A percentile compares a stretch with the other conserved stretches of the same genome.
These are phyloP conservation scores for Phenganax marumi DNA, from an alignment of 92 coral and sea anemone species.

Conservation along the genomic window DNA sequence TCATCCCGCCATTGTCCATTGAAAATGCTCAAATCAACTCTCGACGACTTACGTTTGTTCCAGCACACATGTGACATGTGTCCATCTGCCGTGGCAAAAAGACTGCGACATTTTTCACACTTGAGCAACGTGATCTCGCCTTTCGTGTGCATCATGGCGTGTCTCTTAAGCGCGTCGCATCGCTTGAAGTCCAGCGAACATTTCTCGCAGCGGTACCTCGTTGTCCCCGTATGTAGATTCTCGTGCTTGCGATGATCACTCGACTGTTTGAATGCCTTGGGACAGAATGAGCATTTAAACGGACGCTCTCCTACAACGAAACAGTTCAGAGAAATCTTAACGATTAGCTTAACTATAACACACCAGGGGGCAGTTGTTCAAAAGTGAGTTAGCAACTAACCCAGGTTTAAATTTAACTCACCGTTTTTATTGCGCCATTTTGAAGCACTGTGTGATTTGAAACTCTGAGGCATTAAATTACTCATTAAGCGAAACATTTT, in stretches of 20 bases:
- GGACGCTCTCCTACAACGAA: constrained; percentile 77
- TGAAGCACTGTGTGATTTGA: no score
- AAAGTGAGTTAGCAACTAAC: no score
- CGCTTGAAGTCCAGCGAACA: constrained; percentile 94
- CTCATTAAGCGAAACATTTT: no score
- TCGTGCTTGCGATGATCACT: constrained; percentile 97
- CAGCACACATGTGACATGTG: constrained; percentile 20
- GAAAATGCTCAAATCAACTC: background rate
- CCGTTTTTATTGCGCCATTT: no score
- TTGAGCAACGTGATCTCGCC: constrained; percentile 56
- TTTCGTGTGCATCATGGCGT: constrained; percentile 77
- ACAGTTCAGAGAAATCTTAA: no score
- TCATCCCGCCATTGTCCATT: background rate
- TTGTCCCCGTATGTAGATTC: constrained; percentile 98
- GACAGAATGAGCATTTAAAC: constrained; percentile 91
- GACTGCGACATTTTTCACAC: constrained; percentile 42
- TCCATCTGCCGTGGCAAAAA: constrained; percentile 36
- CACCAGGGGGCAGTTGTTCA: no score
- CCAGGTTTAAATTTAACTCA: no score
- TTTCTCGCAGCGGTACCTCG: constrained; percentile 90
- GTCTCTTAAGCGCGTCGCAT: constrained; percentile 94
- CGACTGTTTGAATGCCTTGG: constrained; percentile 97
- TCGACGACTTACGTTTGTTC: constrained; percentile 28
- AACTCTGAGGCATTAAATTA: no score
- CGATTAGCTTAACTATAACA: no score